A percentile compares a stretch with the other conserved stretches of the same genome.
Evolutionary conservation across 2,888 invertebrate species (phyloP).

Genomic region (Ennomos quercinarius): DNA sequence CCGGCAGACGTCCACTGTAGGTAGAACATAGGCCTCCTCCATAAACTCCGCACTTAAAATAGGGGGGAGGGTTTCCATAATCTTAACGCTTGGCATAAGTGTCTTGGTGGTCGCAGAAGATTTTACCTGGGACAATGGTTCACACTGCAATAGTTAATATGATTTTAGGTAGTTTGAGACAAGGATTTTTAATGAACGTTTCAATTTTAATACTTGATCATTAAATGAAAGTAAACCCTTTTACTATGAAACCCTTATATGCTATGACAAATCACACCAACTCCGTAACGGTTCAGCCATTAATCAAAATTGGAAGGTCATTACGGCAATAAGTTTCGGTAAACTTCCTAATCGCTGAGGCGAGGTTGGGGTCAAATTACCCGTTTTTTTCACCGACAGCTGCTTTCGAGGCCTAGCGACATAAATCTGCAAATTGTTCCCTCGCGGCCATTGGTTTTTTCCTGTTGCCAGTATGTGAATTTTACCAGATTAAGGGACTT

Average conservation of each 20-base stretch:
- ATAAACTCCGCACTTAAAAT: too few relatives aligned
- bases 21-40: too few relatives aligned
- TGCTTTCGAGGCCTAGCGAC: constrained; percentile 56
- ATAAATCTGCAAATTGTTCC: constrained; percentile 69
- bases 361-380: constrained; percentile 47
- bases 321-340: constrained; percentile 35
- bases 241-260: background rate
- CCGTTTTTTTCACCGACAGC: constrained; percentile 61
- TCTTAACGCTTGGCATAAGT: too few relatives aligned
- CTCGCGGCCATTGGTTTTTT: constrained; percentile 61
- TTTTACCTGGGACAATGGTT: too few relatives aligned
- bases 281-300: constrained; percentile 7
- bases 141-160: too few relatives aligned
- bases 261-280: constrained; percentile 14
- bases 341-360: constrained; percentile 45
- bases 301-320: constrained; percentile 29
- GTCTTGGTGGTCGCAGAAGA: too few relatives aligned
- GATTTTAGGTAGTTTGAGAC: too few relatives aligned
- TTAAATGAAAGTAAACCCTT: too few relatives aligned
- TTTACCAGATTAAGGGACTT: background rate
- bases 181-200: too few relatives aligned
- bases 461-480: constrained; percentile 30
- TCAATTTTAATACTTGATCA: too few relatives aligned
- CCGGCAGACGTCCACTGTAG: too few relatives aligned
- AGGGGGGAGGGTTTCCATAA: too few relatives aligned